Conservation (phyloP, 2,888 invertebrate genomes). For the Ariolimax columbianus region DNA sequence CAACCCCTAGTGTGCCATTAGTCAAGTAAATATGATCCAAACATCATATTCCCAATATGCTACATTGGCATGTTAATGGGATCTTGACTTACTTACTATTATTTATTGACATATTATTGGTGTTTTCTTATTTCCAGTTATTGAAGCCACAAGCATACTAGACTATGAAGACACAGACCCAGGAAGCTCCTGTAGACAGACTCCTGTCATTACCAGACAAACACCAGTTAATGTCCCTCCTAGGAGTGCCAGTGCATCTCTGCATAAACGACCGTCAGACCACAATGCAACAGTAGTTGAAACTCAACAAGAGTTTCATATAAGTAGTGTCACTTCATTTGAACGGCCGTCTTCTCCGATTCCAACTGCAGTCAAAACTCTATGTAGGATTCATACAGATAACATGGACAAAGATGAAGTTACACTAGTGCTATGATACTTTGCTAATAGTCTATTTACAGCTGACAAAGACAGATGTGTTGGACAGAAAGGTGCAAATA, state of each 20-base stretch:
- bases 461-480: no score
- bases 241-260: not conserved
- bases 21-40: no score
- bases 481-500: no score
- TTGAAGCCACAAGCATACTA: slow-evolving; percentile 51
- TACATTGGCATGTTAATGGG: no score
- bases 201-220: slow-evolving; percentile 22
- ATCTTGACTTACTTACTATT: not conserved
- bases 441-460: not conserved
- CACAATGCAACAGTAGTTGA: not conserved
- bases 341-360: slow-evolving; percentile 42
- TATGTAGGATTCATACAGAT: not conserved
- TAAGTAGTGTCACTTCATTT: not conserved
- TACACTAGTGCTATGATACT: not conserved
- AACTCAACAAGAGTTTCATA: not conserved
- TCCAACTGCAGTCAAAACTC: slow-evolving; percentile 2
- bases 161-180: slow-evolving; percentile 50
- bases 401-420: slow-evolving; percentile 26
- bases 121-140: slow-evolving; percentile 33
- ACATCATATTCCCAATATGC: no score
- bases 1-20: no score
- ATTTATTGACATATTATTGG: not conserved
- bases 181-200: slow-evolving; percentile 36
- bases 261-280: slow-evolving; percentile 5
- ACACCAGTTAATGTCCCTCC: not conserved